These are phyloP conservation scores for Amiota mariae DNA, from an alignment of 2,888 invertebrate genomes.

Conservation along the genomic window DNA sequence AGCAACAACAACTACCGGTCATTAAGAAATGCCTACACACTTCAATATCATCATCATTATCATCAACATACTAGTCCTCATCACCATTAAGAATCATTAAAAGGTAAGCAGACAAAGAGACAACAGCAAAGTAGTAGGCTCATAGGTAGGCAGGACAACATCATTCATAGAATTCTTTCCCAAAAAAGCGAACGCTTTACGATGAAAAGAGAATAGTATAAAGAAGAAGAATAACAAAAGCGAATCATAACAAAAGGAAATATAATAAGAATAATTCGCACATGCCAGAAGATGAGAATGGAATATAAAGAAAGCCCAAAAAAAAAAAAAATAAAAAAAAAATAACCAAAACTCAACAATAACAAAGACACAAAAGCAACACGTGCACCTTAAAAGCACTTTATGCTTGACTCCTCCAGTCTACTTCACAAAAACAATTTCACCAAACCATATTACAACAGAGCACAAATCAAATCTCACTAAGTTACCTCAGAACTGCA, in stretches of 20 bases:
- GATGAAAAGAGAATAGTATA: constrained; percentile 33
- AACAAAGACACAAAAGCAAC: constrained; percentile 58
- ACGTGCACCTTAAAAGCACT: constrained; percentile 45
- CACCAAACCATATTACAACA: too few species aligned
- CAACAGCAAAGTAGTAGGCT: neutral
- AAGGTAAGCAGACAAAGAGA: neutral
- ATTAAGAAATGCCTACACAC: constrained; percentile 17
- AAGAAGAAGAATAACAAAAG: constrained; percentile 40
- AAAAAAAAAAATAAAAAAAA: too few species aligned
- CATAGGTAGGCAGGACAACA: neutral
- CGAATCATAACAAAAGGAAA: constrained; percentile 1
- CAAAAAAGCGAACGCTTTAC: constrained; percentile 2
- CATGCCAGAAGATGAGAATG: too few species aligned
- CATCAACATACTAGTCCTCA: neutral
- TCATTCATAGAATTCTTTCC: neutral
- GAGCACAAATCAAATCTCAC: too few species aligned
- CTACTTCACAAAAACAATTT: neutral
- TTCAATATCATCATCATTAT: constrained; percentile 2
- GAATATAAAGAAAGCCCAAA: too few species aligned
- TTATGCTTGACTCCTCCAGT: neutral
- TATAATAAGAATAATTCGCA: too few species aligned
- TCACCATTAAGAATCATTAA: too few species aligned
- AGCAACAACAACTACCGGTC: neutral
- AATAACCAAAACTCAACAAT: neutral
- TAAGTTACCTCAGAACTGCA: too few species aligned